Evolutionary conservation across 2,113 vertebrate genomes (phyloP).

Genomic region (Edolisoma coerulescens): DNA sequence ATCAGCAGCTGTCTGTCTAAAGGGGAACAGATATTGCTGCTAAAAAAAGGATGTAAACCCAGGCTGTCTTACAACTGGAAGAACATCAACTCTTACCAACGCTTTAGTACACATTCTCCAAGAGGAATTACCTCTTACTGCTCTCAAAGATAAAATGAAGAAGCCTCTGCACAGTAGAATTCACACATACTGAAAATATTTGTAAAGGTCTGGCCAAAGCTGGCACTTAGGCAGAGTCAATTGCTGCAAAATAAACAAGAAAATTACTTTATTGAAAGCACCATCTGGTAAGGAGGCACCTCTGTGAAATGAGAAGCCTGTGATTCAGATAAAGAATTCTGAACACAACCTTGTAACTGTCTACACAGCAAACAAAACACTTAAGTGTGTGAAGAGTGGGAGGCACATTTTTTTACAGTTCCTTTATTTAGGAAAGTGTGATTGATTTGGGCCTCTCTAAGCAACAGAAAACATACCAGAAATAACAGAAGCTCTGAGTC

Average conservation of each 20-base stretch:
- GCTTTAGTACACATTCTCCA: neutral
- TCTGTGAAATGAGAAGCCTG: neutral
- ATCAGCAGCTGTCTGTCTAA: neutral
- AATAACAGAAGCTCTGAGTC: neutral
- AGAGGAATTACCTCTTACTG: neutral
- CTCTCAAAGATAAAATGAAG: neutral
- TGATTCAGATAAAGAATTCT: neutral
- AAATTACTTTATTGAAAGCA: slow-evolving; percentile 2
- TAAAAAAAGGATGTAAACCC: neutral
- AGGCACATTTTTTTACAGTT: neutral
- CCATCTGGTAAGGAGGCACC: neutral
- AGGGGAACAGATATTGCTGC: neutral
- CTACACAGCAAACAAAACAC: neutral
- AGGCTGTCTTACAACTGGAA: neutral
- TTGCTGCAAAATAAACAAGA: slow-evolving; percentile 7
- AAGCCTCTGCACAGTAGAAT: neutral
- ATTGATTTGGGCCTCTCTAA: neutral
- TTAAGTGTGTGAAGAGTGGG: neutral
- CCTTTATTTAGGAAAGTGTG: neutral
- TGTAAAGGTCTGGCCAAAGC: neutral
- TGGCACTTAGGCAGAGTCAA: neutral
- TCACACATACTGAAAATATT: neutral
- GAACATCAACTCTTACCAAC: neutral
- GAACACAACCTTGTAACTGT: neutral
- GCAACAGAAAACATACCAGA: neutral